Percentiles rank a stretch among this genome's conserved stretches.
These are phyloP conservation scores for Temnothorax longispinosus DNA, from an alignment of 1,140 invertebrate genomes.

Conservation along the genomic window DNA sequence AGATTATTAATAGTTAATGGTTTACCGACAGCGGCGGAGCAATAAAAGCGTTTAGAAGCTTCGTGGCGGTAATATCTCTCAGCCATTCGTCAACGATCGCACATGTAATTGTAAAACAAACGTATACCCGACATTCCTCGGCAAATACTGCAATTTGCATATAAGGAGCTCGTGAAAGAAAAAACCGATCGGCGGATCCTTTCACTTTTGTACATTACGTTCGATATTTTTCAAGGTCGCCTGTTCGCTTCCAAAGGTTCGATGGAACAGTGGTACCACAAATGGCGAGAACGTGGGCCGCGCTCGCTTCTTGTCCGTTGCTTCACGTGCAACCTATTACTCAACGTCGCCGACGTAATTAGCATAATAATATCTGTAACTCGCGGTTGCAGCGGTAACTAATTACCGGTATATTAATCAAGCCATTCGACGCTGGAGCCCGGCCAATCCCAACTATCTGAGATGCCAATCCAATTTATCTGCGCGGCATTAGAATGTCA, in stretches of 20 bases:
- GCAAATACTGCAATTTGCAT: conserved; percentile 54
- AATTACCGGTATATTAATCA: conserved; percentile 78
- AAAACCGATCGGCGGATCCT: conserved; percentile 42
- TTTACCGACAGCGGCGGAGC: not conserved
- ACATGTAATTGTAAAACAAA: conserved; percentile 53
- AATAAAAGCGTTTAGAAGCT: conserved; percentile 32
- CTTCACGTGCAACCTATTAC: conserved; percentile 78
- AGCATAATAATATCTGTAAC: conserved; percentile 81
- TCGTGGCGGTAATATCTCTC: conserved; percentile 19
- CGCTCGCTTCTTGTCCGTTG: conserved; percentile 67
- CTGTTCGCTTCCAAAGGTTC: conserved; percentile 44
- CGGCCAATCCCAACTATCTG: conserved; percentile 74
- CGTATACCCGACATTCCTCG: conserved; percentile 28
- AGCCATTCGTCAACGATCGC: conserved; percentile 44
- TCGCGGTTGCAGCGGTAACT: conserved; percentile 78
- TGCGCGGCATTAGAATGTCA: conserved; percentile 73
- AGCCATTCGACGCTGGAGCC: conserved; percentile 74
- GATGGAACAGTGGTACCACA: conserved; percentile 56
- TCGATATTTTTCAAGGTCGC: conserved; percentile 66
- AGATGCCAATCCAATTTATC: conserved; percentile 76
- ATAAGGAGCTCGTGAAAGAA: conserved; percentile 39
- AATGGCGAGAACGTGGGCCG: conserved; percentile 74
- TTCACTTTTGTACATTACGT: conserved; percentile 58
- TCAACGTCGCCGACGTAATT: conserved; percentile 78
- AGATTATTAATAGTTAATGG: conserved; percentile 45